A percentile compares a stretch with the other conserved stretches of the same genome.
These are phyloP conservation scores for Apogon hyalosoma DNA, from an alignment of 2,797 vertebrate species.

Conservation along the genomic window DNA sequence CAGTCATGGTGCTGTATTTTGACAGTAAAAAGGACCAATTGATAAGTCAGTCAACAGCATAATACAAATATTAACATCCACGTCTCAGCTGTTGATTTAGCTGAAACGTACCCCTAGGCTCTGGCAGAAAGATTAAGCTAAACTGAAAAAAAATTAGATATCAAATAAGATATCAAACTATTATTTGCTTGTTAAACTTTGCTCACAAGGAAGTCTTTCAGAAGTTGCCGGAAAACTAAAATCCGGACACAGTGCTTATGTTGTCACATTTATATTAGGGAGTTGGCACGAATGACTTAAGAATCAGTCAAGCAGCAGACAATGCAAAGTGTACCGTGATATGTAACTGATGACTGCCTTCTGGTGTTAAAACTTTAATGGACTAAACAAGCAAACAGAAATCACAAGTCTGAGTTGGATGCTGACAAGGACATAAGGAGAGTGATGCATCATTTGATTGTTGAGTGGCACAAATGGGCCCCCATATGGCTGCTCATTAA, in stretches of 20 bases:
- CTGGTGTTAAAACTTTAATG: constrained; percentile 24
- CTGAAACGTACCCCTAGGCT: neutral
- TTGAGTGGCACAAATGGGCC: constrained; percentile 54
- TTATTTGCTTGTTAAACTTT: neutral
- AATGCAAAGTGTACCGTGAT: constrained; percentile 23
- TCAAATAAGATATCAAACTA: no score
- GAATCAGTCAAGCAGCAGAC: constrained; percentile 3
- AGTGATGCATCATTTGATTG: constrained; percentile 54
- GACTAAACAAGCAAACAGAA: constrained; percentile 31
- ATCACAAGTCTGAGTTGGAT: constrained; percentile 17
- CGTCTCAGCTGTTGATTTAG: no score
- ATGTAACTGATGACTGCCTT: constrained; percentile 17
- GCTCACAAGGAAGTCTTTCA: neutral
- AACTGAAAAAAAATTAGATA: no score
- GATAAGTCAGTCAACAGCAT: no score
- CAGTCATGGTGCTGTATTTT: neutral
- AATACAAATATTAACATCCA: no score
- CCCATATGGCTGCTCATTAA: constrained; percentile 56
- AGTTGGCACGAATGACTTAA: constrained; percentile 12
- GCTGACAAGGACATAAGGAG: constrained; percentile 46
- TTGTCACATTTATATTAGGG: constrained; percentile 4
- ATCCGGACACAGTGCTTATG: neutral
- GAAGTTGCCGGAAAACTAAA: neutral
- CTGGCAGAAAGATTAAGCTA: neutral
- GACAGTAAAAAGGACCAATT: no score